Conservation (phyloP, 2,797 vertebrate genomes). For the Apogon hyalosoma region DNA sequence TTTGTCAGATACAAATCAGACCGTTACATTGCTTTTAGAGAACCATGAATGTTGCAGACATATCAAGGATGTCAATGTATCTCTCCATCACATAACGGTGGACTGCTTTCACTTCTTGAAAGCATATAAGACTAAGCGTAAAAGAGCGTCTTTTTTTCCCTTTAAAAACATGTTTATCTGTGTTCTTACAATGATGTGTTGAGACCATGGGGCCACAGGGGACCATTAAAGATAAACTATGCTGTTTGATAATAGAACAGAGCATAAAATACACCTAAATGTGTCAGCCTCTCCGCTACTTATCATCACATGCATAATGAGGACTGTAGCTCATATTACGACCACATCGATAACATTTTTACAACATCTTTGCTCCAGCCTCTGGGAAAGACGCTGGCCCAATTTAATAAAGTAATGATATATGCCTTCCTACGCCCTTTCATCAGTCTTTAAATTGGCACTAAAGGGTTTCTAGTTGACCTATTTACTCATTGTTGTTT, state of each 20-base stretch:
- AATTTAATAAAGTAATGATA: constrained; percentile 77
- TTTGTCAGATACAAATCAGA: background rate
- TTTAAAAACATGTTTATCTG: constrained; percentile 43
- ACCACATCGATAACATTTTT: constrained; percentile 70
- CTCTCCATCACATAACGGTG: background rate
- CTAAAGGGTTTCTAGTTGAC: constrained; percentile 77
- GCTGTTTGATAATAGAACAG: constrained; percentile 56
- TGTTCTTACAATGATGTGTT: constrained; percentile 27
- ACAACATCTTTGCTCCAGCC: constrained; percentile 62
- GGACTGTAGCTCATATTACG: constrained; percentile 54
- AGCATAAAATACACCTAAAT: constrained; percentile 71
- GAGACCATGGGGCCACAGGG: constrained; percentile 49
- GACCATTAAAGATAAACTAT: constrained; percentile 55
- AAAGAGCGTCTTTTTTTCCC: background rate
- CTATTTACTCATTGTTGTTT: constrained; percentile 76
- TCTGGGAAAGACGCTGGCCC: constrained; percentile 69
- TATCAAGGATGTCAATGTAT: background rate
- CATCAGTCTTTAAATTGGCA: constrained; percentile 80
- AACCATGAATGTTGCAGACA: background rate
- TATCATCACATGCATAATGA: constrained; percentile 70
- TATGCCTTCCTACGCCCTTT: constrained; percentile 76
- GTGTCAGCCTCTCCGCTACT: constrained; percentile 61
- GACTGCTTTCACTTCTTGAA: constrained; percentile 1
- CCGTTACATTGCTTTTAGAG: background rate
- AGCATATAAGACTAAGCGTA: constrained; percentile 7